Conservation (phyloP, 2,113 vertebrate genomes). For the Psittacara wagleri region DNA sequence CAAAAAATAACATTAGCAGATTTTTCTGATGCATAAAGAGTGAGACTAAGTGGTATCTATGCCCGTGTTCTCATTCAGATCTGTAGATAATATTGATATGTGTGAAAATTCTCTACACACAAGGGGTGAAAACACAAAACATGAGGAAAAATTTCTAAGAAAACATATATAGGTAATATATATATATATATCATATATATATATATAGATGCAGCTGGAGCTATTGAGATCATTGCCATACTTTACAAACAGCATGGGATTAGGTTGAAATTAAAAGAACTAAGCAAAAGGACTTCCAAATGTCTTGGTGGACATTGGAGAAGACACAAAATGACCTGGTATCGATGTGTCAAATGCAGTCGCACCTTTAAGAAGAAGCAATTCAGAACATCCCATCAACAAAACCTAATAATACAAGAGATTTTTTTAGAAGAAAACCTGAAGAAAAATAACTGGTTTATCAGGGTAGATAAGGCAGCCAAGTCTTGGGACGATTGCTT, state of each 20-base stretch:
- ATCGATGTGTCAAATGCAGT: slow-evolving; percentile 44
- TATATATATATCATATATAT: not conserved
- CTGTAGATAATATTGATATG: slow-evolving; percentile 3
- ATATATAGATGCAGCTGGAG: slow-evolving; percentile 2
- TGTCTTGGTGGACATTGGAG: slow-evolving; percentile 50
- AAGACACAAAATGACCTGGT: slow-evolving; percentile 48
- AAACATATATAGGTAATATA: not conserved
- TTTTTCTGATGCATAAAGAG: slow-evolving; percentile 43
- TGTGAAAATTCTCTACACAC: slow-evolving; percentile 28
- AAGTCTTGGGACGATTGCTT: not conserved
- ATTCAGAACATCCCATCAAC: slow-evolving; percentile 54
- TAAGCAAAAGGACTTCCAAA: slow-evolving; percentile 52
- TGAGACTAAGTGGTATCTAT: not conserved
- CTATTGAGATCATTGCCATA: slow-evolving; percentile 59
- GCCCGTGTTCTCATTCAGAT: not conserved
- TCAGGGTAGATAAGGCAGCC: not conserved
- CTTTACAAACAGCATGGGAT: slow-evolving; percentile 60
- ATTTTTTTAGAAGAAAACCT: slow-evolving; percentile 31
- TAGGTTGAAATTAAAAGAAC: slow-evolving; percentile 54
- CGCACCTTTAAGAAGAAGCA: slow-evolving; percentile 34
- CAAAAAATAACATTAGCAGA: slow-evolving; percentile 76
- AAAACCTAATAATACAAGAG: slow-evolving; percentile 49
- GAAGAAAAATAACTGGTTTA: not conserved
- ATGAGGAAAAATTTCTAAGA: slow-evolving; percentile 20
- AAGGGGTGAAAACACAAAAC: slow-evolving; percentile 35